Evolutionary conservation across 1,140 invertebrate genomes (phyloP).

Genomic region (Zaprionus lachaisei): DNA sequence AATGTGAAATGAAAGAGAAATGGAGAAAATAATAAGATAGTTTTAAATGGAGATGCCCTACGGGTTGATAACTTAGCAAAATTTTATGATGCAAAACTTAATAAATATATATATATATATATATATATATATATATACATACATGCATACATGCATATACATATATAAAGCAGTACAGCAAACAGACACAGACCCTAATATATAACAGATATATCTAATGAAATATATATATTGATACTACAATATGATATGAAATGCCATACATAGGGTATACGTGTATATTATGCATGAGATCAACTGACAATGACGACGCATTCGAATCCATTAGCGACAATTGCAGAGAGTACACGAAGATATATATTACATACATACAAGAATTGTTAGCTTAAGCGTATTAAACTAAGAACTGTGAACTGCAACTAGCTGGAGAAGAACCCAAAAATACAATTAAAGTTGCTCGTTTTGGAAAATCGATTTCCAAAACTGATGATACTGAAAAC

Average conservation of each 20-base stretch:
- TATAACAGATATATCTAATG: slow-evolving; percentile 7
- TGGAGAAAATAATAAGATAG: slow-evolving; percentile 31
- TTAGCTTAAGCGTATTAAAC: slow-evolving; percentile 23
- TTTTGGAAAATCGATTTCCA: neutral
- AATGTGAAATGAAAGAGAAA: slow-evolving; percentile 9
- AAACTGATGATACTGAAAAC: too few species aligned
- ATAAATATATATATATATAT: slow-evolving; percentile 8
- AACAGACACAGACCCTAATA: slow-evolving; percentile 5
- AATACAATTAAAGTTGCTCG: neutral
- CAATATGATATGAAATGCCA: neutral
- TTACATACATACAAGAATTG: slow-evolving; percentile 14
- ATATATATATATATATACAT: slow-evolving; percentile 13
- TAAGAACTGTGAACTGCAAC: slow-evolving; percentile 11
- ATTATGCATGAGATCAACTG: slow-evolving; percentile 17
- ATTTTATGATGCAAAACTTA: slow-evolving; percentile 49
- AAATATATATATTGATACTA: slow-evolving; percentile 8
- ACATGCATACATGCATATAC: slow-evolving; percentile 12
- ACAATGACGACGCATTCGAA: slow-evolving; percentile 27
- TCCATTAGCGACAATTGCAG: slow-evolving; percentile 25
- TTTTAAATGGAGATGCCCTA: slow-evolving; percentile 48
- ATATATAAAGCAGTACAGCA: slow-evolving; percentile 19
- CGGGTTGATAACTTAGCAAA: slow-evolving; percentile 53
- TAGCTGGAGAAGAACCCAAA: neutral
- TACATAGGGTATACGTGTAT: neutral
- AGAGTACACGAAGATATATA: slow-evolving; percentile 23